These are phyloP conservation scores for Andrena camellia DNA, from an alignment of 2,888 invertebrate genomes.

Conservation along the genomic window DNA sequence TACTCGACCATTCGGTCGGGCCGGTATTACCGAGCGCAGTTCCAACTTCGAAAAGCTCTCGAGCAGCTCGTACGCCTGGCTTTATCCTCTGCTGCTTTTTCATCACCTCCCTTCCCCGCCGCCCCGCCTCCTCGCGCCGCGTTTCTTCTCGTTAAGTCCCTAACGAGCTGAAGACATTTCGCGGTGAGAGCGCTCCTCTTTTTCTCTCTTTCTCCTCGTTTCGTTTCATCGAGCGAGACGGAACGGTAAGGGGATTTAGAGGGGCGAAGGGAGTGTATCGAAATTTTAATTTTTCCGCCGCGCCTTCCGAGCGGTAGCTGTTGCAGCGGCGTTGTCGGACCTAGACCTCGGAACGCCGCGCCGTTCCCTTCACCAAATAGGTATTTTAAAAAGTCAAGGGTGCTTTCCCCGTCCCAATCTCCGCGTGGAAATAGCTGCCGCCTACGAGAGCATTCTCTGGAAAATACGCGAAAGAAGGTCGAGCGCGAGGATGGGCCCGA, in stretches of 20 bases:
- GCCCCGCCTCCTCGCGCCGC: constrained; percentile 17
- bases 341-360: neutral
- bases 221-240: constrained; percentile 12
- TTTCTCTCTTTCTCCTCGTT: neutral
- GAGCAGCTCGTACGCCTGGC: constrained; percentile 43
- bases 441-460: constrained; percentile 14
- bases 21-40: constrained; percentile 55
- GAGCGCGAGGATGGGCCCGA: neutral
- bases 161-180: constrained; percentile 75
- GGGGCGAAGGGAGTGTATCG: constrained; percentile 19
- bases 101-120: neutral
- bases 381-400: too few relatives aligned
- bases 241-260: neutral
- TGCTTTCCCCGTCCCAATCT: too few relatives aligned
- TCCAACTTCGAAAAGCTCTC: constrained; percentile 63
- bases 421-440: neutral
- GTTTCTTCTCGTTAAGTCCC: constrained; percentile 75
- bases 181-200: constrained; percentile 30
- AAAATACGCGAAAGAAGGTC: constrained; percentile 2
- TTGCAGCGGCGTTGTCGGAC: too few relatives aligned
- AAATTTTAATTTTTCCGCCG: constrained; percentile 30
- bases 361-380: neutral
- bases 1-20: constrained; percentile 60
- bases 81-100: constrained; percentile 36
- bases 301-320: neutral